Base-by-base conservation (phyloP, 2,113 vertebrate species). In the Vidua chalybeata region DNA sequence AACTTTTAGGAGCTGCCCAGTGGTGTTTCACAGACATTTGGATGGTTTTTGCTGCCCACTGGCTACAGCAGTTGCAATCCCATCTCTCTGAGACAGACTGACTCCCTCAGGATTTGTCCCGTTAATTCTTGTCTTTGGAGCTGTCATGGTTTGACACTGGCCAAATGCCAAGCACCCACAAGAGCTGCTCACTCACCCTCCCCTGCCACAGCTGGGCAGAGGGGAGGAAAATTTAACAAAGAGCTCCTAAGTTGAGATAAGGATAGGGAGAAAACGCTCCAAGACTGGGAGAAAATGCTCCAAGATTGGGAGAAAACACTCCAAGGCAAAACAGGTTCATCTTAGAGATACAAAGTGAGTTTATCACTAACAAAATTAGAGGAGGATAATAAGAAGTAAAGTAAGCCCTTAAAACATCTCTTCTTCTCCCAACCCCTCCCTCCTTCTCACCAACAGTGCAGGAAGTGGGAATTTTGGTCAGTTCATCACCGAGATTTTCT, bases 401-500 rank as follows among this genome's bases (percentile, higher is more conserved):
- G 7, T 5, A 73, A 37, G 21, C 4, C 17, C 26, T 37, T 37
- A 31, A 84, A 72, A 35, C 33, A 62, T 6, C 7, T 54, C 37
- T 51, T 54, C 11, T 45, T 52, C 20, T 15, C 46, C 31, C 33
- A 62, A 0, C 1, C 1, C 16, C 39, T 37, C 31, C 33, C 16
- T 83, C 4, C 16, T 52, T 31, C 33, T 33, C 39, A 45, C 37
- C 0, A 0, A 20, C 16, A 54, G 10, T 1, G 0, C 27, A 62
- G 46, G 21, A 10, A 1, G 2, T 12, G 39, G 13, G 1, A 7
- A 21, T 31, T 61, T 45, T 20, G 56, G 21, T 54, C 37, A 26
- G 13, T 21, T 31, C 5, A 6, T 8, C 21, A 23, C 37, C 0
- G 2, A 37, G 7, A 5, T 31, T 84, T 84, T 26, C 37, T 43